Base-by-base conservation (phyloP, 2,888 invertebrate species). In the Halictus quadricinctus region DNA sequence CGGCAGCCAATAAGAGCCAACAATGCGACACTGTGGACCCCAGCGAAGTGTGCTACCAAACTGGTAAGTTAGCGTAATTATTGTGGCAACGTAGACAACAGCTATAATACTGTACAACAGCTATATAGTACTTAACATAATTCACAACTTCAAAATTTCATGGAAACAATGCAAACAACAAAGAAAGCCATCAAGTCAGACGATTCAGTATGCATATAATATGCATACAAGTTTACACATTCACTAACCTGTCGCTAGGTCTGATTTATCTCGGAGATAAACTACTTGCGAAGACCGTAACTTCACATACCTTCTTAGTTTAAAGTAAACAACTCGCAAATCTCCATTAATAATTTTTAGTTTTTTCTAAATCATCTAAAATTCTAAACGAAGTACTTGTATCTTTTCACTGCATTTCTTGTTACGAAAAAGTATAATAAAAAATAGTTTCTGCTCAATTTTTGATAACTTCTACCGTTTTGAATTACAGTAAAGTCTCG, bases 31-130 rank as follows among this genome's bases (percentile, higher is more conserved):
- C 96, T 0, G 12, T 15, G 5, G 13, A 50, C 0, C 78, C 85
- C 0, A 69, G 95, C 83, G 97, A 97, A 93, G 96, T 97, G 58
- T 98, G 98, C 93, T 98, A 98, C 93, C 94, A 96, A 60, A n/a
- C 88, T 15, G 88, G 88, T 88, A 72, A 79, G 79, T 29, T 25
- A 18, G 18, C 0, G 18, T 54, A 36, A 60, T 43, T 5, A 29
- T 12, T 48, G 43, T 15, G 21, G 12, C 46, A 29, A 64, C 29
- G 29, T 60, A 54, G 12, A 60, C 10, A 66, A 66, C 7, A 66
- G 18, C 21, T 36, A 41, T 10, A 4, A 18, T 66, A 41, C 29
- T 29, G 29, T 29, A 29, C 29, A 29, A 29, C 29, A 29, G 29
- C 29, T 29, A 29, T 10, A 60, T n/a, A 60, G 21, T 0, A 54